Conservation (phyloP, 2,797 vertebrate species). For the Coranthus polyacanthus region DNA sequence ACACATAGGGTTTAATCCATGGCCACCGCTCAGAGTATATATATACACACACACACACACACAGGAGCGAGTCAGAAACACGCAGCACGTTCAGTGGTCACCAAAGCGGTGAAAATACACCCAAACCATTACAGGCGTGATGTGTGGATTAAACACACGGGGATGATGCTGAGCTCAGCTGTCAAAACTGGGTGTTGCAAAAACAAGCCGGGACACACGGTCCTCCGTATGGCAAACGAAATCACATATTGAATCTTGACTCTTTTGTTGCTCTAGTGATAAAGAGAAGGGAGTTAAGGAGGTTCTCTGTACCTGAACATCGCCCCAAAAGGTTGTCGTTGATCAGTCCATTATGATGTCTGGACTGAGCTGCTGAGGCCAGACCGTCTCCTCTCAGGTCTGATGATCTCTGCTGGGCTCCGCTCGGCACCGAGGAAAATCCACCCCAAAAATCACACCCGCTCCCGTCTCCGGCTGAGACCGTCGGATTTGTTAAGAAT, state of each 20-base stretch:
- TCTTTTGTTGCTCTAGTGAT: neutral
- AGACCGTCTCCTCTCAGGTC: conserved; percentile 24
- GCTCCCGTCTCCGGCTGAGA: neutral
- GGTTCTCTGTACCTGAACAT: conserved; percentile 68
- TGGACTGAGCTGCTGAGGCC: conserved; percentile 18
- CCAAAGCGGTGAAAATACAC: neutral
- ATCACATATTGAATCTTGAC: neutral
- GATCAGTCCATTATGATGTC: conserved; percentile 52
- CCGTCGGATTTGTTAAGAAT: too few species aligned
- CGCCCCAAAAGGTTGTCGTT: conserved; percentile 30
- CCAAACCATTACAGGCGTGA: fast-evolving
- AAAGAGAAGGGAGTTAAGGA: neutral
- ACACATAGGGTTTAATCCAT: too few species aligned
- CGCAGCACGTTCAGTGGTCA: too few species aligned
- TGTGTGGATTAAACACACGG: neutral
- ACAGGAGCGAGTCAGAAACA: too few species aligned
- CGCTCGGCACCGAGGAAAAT: conserved; percentile 4
- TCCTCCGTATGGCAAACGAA: neutral
- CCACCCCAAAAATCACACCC: conserved; percentile 35
- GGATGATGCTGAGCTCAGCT: conserved; percentile 62
- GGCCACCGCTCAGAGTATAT: too few species aligned
- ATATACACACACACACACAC: too few species aligned
- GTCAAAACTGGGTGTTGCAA: conserved; percentile 69
- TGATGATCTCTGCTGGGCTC: conserved; percentile 16
- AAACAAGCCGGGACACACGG: conserved; percentile 11